Evolutionary conservation across 2,888 invertebrate genomes (phyloP), one percentile per base, ranked within the genome.

Genomic region (Psylliodes chrysocephalus): DNA sequence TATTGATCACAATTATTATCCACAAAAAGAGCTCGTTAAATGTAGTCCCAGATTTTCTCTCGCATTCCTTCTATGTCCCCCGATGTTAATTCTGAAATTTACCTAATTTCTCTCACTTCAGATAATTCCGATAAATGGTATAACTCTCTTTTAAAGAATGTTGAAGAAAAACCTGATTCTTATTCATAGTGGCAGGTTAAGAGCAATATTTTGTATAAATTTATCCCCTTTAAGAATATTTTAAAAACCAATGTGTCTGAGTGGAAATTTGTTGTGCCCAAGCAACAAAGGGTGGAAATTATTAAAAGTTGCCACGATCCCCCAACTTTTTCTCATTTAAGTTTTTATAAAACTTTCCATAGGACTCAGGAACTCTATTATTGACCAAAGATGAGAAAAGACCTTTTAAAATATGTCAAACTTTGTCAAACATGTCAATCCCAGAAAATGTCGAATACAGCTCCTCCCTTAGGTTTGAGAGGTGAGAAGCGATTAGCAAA

Each of bases 251-350:
- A 68, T 54, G 22, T 47, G 35, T 19, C 51, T n/a, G 68, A 71
- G 40, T 73, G 71, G 71, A 72, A 70, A 63, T 8, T 66, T 8
- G 30, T 73, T 5, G 66, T 73, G 1, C 71, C 73, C n/a, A 69
- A 68, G 62, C 15, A 18, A 7, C 65, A 66, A 51, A 14, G 69
- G 3, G 35, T 10, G 6, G 38, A 56, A 6, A 35, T 72, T 17
- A 56, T 25, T 25, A 5, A 3, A 5, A 5, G 4, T 7, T 25
- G 25, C 7, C 25, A 25, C 7, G 25, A 25, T 25, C 25, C 25
- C 25, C 25, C 25, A 25, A 25, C 25, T 5, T 3, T 7, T 7
- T 3, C 4, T 25, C 25, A 25, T 7, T 25, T 25, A 3, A 7
- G 25, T 7, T 25, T 25, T 25, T 25, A 25, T 25, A 25, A 25